phyloP scores from a whole-genome alignment of 2,797 vertebrate species.

The Chloroceryle inda region DNA sequence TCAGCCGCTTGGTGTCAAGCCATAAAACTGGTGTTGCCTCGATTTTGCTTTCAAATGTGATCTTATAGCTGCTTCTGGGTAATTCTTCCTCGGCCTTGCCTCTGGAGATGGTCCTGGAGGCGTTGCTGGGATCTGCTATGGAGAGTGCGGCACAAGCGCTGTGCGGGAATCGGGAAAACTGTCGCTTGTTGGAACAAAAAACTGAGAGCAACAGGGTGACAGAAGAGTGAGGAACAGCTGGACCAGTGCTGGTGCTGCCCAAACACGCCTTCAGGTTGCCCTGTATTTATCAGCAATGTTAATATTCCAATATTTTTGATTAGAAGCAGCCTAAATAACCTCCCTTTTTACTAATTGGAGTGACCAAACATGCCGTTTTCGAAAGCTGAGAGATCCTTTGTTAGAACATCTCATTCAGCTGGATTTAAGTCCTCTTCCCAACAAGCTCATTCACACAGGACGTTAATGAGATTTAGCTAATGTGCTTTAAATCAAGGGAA shows the following conservation, averaged over 20 bases:
- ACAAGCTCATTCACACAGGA: conserved; percentile 33
- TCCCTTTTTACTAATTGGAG: not conserved
- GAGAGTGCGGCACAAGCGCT: accelerated
- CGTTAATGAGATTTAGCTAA: conserved; percentile 67
- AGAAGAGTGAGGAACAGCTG: not conserved
- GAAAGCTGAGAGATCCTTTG: not conserved
- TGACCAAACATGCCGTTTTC: not conserved
- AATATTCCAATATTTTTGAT: not conserved
- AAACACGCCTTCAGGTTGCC: not conserved
- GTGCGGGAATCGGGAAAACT: not conserved
- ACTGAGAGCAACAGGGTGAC: not conserved
- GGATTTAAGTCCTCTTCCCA: conserved; percentile 28
- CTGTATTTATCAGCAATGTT: not conserved
- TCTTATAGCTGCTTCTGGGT: accelerated
- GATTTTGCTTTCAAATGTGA: not conserved
- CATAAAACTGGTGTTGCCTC: not conserved
- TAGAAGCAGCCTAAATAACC: not conserved
- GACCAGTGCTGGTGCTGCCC: not conserved
- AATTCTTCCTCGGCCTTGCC: accelerated
- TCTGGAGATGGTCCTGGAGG: accelerated
- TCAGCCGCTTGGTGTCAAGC: not conserved
- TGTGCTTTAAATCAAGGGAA: conserved; percentile 32
- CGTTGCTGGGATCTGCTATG: accelerated
- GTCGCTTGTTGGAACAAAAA: not conserved
- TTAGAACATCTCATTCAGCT: not conserved